Evolutionary conservation across 1,140 invertebrate species (phyloP).

Genomic region (Brachionus asplanchnoidis): DNA sequence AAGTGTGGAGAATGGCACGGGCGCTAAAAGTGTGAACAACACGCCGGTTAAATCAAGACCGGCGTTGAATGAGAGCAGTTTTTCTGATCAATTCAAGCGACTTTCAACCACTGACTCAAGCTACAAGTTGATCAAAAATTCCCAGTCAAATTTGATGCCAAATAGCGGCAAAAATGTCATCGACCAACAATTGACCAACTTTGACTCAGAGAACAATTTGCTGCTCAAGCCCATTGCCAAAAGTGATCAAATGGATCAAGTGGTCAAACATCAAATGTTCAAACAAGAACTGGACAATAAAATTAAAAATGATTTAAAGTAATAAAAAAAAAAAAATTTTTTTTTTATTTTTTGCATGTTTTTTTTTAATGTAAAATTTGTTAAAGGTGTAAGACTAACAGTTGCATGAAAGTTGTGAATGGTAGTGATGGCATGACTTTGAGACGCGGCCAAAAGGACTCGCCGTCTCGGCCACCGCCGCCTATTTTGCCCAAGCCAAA

Average conservation of each 20-base stretch:
- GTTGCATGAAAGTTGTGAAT: not conserved
- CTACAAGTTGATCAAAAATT: slow-evolving; percentile 27
- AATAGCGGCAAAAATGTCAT: not conserved
- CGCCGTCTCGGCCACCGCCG: slow-evolving; percentile 25
- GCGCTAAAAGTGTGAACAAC: not conserved
- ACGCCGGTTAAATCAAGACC: slow-evolving; percentile 4
- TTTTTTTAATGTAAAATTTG: no score
- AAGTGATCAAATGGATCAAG: not conserved
- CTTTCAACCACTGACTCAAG: not conserved
- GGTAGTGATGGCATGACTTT: not conserved
- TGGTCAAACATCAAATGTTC: slow-evolving; percentile 4
- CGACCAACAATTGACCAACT: not conserved
- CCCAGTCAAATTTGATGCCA: slow-evolving; percentile 4
- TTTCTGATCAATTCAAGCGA: slow-evolving; percentile 3
- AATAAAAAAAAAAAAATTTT: not conserved
- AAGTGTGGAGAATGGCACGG: not conserved
- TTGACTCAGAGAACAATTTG: not conserved
- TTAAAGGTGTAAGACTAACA: slow-evolving; percentile 11
- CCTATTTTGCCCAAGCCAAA: slow-evolving; percentile 29
- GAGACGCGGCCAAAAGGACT: not conserved
- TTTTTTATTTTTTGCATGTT: not conserved
- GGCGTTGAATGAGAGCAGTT: not conserved
- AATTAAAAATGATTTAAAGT: slow-evolving; percentile 11
- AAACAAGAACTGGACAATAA: slow-evolving; percentile 18
- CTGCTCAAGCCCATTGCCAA: not conserved